Base-by-base conservation (phyloP, 2,888 invertebrate species). In the Dicranocentrus wangi region DNA sequence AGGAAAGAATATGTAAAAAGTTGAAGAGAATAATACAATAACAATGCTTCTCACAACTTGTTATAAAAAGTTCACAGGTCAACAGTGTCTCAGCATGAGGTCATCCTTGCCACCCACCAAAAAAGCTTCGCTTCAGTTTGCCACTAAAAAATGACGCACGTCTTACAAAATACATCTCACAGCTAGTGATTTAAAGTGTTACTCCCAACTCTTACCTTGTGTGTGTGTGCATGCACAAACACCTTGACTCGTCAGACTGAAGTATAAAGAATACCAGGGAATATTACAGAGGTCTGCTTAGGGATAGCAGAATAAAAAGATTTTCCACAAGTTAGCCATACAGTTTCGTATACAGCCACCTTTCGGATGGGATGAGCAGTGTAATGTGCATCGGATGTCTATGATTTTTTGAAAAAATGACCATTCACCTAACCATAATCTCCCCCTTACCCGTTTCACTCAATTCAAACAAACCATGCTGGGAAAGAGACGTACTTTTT, bases 91-190 rank as follows among this genome's bases (percentile, higher is more conserved):
- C 86, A 84, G 84, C 84, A 85, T 86, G 86, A 77, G 84, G 84
- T 85, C 84, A 83, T 60, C 72, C 70, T 78, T 85, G 80, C 86
- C 86, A 86, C 86, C 86, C 86, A 85, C 84, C 82, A 83, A 77
- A 86, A 39, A 70, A 82, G 77, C 84, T 82, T 82, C 82, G 79
- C 80, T 80, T 82, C 73, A 71, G 82, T 82, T 65, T 66, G 65
- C 83, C 81, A 82, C 82, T 86, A 86, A 86, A 85, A 86, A 86
- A 86, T 86, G 86, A 85, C 83, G 70, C 84, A 82, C 83, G 86
- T 86, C 85, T 84, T 75, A 84, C 79, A 82, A 82, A 83, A 84
- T 83, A 82, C 84, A 75, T 83, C 81, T 84, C 83, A 82, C 81
- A 84, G 79, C 75, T 73, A 65, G 76, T 73, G 47, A 43, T 63